phyloP scores from a whole-genome alignment of 2,797 vertebrate genomes.

The Capromys pilorides region DNA sequence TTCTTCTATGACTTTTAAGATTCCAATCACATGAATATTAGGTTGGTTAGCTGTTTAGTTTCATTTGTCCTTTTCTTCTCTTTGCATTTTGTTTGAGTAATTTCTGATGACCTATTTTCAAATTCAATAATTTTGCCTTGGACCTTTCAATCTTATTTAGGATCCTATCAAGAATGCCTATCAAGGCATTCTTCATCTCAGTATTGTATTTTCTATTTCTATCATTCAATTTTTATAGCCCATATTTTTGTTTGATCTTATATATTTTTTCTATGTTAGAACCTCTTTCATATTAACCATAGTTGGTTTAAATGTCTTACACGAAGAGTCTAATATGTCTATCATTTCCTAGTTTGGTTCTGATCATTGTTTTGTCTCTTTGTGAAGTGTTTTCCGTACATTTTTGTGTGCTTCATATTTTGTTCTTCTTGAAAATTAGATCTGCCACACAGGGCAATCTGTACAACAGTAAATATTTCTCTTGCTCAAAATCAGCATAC shows the following conservation, averaged over 20 bases:
- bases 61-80: background rate
- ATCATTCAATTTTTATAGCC: background rate
- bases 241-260: background rate
- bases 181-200: background rate
- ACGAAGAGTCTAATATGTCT: background rate
- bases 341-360: background rate
- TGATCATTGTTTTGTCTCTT: constrained; percentile 17
- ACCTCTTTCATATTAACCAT: background rate
- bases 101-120: background rate
- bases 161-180: background rate
- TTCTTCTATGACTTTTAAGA: background rate
- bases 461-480: background rate
- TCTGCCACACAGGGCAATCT: background rate
- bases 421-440: background rate
- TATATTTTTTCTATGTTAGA: background rate
- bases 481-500: background rate
- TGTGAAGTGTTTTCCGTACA: background rate
- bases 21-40: background rate
- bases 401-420: background rate
- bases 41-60: background rate
- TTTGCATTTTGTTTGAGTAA: background rate
- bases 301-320: background rate
- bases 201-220: background rate
- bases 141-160: background rate
- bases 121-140: background rate